phyloP scores from a whole-genome alignment of 2,113 vertebrate genomes.

The Ahaetulla prasina region DNA sequence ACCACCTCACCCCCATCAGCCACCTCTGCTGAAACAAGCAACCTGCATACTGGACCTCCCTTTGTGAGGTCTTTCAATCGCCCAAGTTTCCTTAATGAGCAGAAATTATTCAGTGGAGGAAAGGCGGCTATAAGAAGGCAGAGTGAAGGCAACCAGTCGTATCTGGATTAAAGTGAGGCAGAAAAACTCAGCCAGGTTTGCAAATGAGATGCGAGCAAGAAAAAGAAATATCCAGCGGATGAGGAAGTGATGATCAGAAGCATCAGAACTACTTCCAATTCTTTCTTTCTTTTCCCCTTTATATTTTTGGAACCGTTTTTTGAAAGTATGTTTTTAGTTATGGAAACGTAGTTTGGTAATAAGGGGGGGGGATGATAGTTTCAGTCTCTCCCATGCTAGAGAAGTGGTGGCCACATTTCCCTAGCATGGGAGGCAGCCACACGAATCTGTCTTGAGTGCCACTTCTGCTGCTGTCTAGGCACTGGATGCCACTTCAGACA shows the following conservation, averaged over 20 bases:
- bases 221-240: not conserved
- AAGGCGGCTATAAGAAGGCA: not conserved
- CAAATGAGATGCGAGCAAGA: not conserved
- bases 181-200: not conserved
- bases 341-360: not conserved
- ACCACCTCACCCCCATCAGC: too few relatives aligned
- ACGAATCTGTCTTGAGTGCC: too few relatives aligned
- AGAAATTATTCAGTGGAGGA: not conserved
- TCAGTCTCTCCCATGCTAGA: not conserved
- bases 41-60: accelerated
- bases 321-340: not conserved
- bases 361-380: not conserved
- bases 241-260: not conserved
- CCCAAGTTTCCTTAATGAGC: not conserved
- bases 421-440: too few relatives aligned
- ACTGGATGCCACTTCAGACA: too few relatives aligned
- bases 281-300: not conserved
- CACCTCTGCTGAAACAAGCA: accelerated
- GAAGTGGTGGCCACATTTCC: too few relatives aligned
- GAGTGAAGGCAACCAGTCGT: not conserved
- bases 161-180: not conserved
- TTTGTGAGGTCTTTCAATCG: not conserved
- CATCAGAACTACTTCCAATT: not conserved
- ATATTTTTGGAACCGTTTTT: not conserved
- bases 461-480: too few relatives aligned